Evolutionary conservation across 1,140 invertebrate genomes (phyloP), one percentile per base, ranked within the genome.

Genomic region (Trachelipus rathkii): DNA sequence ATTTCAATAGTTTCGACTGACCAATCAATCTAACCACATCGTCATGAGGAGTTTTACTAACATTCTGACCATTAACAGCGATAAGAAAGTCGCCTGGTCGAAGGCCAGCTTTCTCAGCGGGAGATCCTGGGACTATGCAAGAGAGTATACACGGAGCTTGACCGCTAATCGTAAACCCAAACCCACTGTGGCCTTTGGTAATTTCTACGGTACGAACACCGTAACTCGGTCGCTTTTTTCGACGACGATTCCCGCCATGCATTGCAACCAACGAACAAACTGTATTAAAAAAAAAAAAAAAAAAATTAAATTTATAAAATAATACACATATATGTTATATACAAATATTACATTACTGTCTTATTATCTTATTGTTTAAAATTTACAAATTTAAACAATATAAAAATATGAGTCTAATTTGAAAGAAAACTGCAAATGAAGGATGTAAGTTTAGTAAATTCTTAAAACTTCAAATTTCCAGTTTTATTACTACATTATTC

Each of bases 81-180:
- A 97, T 90, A 10, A 98, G 86, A 82, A 94, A 95, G 84, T 97
- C 95, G 0, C 95, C 95, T 53, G 94, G 91, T 67, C 93, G 89
- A 13, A 98, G 86, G 4, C 95, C 95, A 21, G 93, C 93, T 75
- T 87, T 86, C 79, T 94, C 92, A 0, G 94, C 94, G 3, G 93
- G 93, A 82, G 93, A 94, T 78, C 91, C 91, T 77, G 88, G 86
- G 0, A 94, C 93, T 82, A 95, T 95, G 84, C 92, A 94, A 81
- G 93, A 94, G 11, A 96, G 86, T 80, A 95, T 91, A 84, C 94
- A 95, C 0, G 94, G 94, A 81, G 93, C 92, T 82, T 96, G 93
- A 0, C 94, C 94, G n/a, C 94, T 95, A 80, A 96, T 95, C 13
- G 94, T 96, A 83, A 96, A 96, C 9, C 94, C 94, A 85, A 93